Base-by-base conservation (phyloP, 2,797 vertebrate species). In the Halcyon chelicuti region DNA sequence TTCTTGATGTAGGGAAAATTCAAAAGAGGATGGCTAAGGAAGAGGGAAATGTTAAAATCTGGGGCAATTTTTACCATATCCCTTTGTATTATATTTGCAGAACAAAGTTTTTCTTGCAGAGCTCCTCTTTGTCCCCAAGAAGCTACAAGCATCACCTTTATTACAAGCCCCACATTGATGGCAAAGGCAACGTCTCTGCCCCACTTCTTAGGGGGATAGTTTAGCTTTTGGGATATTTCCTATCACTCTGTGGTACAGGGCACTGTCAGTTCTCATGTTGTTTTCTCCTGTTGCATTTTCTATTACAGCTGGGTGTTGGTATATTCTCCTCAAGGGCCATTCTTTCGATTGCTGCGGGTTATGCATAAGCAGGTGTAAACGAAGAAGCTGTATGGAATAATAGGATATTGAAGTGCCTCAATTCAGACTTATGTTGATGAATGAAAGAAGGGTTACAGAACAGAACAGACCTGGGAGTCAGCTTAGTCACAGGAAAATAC, bases 401-500 rank as follows among this genome's bases (percentile, higher is more conserved):
- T 22, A 4, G 13, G 46, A 12, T 37, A 12, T 65, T 93, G 33
- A 37, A 71, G 92, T 37, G 46, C 68, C 57, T 96, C 25, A 4
- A 61, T 94, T 91, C 37, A 28, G 68, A 44, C 40, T 29, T 54
- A 11, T 42, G 46, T 25, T 55, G 91, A 14, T 91, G 68, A 66
- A 21, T 72, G 72, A 35, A 88, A 33, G 62, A 61, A 75, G 63
- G 47, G 75, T 77, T 78, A 35, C 14, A 19, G 42, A 91, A 35
- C 10, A n/a, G 62, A 81, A 49, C 7, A 90, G 66, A 79, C 14
- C n/a, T 40, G 55, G 17, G 54, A 81, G 72, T 84, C 63, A 44
- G 39, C 71, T 86, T 76, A 92, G 52, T 57, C 60, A 33, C 52
- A 57, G 88, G 82, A 75, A 95, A 96, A 93, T 60, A 74, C 91